A percentile compares a stretch with the other conserved stretches of the same genome.
phyloP scores from a whole-genome alignment of 2,888 invertebrate genomes.

The Agonopterix arenella region DNA sequence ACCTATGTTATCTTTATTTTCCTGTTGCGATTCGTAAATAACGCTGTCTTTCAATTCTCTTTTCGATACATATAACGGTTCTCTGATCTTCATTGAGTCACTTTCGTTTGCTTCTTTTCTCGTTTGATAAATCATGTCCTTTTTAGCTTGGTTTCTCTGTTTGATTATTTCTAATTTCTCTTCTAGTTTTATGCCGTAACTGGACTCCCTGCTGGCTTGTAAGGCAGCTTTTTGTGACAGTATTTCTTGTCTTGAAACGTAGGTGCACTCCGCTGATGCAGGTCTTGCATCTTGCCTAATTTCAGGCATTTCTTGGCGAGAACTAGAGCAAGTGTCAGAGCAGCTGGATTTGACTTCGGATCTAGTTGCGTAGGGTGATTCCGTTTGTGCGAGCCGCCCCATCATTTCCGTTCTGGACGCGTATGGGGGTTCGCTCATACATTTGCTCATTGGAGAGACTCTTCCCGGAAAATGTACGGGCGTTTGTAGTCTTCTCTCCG shows the following conservation, averaged over 20 bases:
- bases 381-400: slow-evolving; percentile 50
- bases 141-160: slow-evolving; percentile 72
- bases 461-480: slow-evolving; percentile 57
- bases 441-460: slow-evolving; percentile 61
- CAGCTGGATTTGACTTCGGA: slow-evolving; percentile 64
- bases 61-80: slow-evolving; percentile 70
- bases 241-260: slow-evolving; percentile 71
- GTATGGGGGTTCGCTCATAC: slow-evolving; percentile 70
- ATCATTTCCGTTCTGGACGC: slow-evolving; percentile 65
- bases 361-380: slow-evolving; percentile 56
- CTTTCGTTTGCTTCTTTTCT: slow-evolving; percentile 68
- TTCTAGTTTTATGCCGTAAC: slow-evolving; percentile 53
- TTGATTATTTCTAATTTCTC: slow-evolving; percentile 72
- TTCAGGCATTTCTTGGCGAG: slow-evolving; percentile 46
- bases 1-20: slow-evolving; percentile 44
- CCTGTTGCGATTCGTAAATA: slow-evolving; percentile 72
- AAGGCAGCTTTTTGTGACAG: slow-evolving; percentile 69
- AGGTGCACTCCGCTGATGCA: slow-evolving; percentile 67
- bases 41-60: slow-evolving; percentile 68
- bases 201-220: slow-evolving; percentile 61
- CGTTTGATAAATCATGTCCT: slow-evolving; percentile 71
- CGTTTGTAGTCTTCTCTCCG: slow-evolving; percentile 62
- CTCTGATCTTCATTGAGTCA: slow-evolving; percentile 60
- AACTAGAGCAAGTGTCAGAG: slow-evolving; percentile 55
- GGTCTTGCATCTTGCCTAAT: slow-evolving; percentile 48